These are phyloP conservation scores for Spodoptera picta DNA, from an alignment of 2,888 invertebrate genomes.

Conservation along the genomic window DNA sequence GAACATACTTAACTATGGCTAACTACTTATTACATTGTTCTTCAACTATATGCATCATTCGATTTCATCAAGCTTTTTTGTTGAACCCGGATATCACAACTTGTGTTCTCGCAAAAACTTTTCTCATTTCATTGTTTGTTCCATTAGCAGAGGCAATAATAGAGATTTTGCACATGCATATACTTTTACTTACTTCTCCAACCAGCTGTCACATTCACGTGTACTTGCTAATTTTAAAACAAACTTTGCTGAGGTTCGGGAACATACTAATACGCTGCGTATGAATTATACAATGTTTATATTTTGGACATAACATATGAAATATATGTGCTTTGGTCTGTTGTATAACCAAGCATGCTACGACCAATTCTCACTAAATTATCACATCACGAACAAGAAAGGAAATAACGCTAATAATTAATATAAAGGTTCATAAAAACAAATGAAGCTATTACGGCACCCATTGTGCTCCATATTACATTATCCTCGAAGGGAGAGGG, in stretches of 20 bases:
- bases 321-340: slow-evolving; percentile 13
- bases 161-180: slow-evolving; percentile 38
- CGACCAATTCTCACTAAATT: slow-evolving; percentile 41
- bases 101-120: not conserved
- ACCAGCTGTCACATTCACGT: slow-evolving; percentile 30
- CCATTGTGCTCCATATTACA: slow-evolving; percentile 60
- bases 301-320: slow-evolving; percentile 22
- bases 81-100: slow-evolving; percentile 26
- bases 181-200: slow-evolving; percentile 36
- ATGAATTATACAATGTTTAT: slow-evolving; percentile 29
- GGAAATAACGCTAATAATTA: slow-evolving; percentile 55
- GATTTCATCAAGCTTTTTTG: not conserved
- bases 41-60: too few relatives aligned
- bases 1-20: too few relatives aligned
- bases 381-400: slow-evolving; percentile 46
- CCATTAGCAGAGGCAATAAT: slow-evolving; percentile 28
- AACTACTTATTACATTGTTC: too few relatives aligned
- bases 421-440: slow-evolving; percentile 62
- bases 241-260: slow-evolving; percentile 26
- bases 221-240: slow-evolving; percentile 25
- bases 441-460: slow-evolving; percentile 57
- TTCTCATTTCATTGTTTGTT: slow-evolving; percentile 24
- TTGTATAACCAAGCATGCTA: slow-evolving; percentile 24
- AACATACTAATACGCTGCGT: slow-evolving; percentile 8
- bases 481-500: slow-evolving; percentile 58